phyloP scores from a whole-genome alignment of 2,888 invertebrate genomes.

The Philhelius pedissequus region DNA sequence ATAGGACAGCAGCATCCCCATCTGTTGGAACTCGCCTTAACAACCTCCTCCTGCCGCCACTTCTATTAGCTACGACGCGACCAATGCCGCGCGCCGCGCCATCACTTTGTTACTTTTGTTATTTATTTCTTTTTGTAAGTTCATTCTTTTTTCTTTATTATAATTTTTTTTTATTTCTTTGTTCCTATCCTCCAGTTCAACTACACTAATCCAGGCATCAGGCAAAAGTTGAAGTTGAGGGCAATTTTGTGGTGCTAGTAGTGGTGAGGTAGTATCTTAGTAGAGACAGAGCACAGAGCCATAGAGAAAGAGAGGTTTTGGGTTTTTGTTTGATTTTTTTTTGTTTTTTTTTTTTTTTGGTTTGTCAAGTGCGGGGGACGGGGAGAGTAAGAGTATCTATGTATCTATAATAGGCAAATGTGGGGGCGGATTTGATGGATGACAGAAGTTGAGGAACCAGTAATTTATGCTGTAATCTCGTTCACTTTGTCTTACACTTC shows the following conservation, averaged over 20 bases:
- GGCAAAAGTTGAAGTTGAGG: constrained; percentile 28
- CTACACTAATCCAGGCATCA: constrained; percentile 50
- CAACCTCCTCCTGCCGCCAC: neutral
- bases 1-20: constrained; percentile 28
- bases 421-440: constrained; percentile 68
- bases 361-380: neutral
- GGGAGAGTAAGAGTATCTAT: neutral
- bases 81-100: too few species aligned
- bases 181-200: constrained; percentile 42
- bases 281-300: too few species aligned
- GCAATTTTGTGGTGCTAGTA: constrained; percentile 26
- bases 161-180: constrained; percentile 3
- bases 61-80: neutral
- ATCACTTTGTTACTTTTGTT: constrained; percentile 51
- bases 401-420: constrained; percentile 51
- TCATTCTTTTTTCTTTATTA: constrained; percentile 18
- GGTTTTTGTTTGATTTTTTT: neutral
- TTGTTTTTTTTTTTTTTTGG: neutral
- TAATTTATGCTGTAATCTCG: constrained; percentile 69
- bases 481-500: constrained; percentile 69
- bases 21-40: constrained; percentile 2
- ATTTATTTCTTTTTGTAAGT: constrained; percentile 44
- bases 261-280: constrained; percentile 4
- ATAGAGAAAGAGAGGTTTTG: neutral
- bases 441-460: constrained; percentile 68